Evolutionary conservation across 2,888 invertebrate genomes (phyloP), one percentile per base, ranked within the genome.

Genomic region (Chydorus sphaericus): DNA sequence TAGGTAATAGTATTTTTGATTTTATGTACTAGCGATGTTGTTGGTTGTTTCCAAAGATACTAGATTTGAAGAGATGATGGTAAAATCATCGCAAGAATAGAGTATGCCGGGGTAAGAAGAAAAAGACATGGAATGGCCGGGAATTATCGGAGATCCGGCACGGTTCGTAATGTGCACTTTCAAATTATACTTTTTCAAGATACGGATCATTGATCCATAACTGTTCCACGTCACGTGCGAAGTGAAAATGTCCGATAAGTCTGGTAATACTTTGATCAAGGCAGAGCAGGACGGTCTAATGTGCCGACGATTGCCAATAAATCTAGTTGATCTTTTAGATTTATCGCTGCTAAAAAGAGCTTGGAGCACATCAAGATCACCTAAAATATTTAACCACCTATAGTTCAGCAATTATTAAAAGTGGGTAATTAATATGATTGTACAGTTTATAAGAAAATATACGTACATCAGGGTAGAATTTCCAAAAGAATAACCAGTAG

Each of bases 41-140:
- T 90, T 78, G 5, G 83, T 77, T 5, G 90, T 88, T 58, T 91
- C 90, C 8, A 82, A 77, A 2, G 86, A 74, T 8, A 81, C 77
- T 63, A 87, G 71, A 56, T 78, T 73, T 2, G 81, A 65, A 65
- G 76, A 64, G 7, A 85, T 71, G 11, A 81, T 69, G 66, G 89
- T 89, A 67, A 83, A 85, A 66, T 89, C 89, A 67, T 90, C 89
- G 54, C 84, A 82, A 31, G 88, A 88, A 37, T 82, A 81, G 37
- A 89, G 67, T n/a, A 83, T 78, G 10, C 87, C 90, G 0, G 90
- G 90, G 68, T 88, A 90, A 0, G 89, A 83, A 0, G 88, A 82
- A 71, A 90, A 88, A 10, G 81, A 77, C 23, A 87, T 76, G 3
- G 79, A 76, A 37, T 74, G 73, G 0, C 83, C 84, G 1, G 85